A percentile compares a stretch with the other conserved stretches of the same genome.
Conservation (phyloP, 2,888 invertebrate genomes). For the Xanthia togata region DNA sequence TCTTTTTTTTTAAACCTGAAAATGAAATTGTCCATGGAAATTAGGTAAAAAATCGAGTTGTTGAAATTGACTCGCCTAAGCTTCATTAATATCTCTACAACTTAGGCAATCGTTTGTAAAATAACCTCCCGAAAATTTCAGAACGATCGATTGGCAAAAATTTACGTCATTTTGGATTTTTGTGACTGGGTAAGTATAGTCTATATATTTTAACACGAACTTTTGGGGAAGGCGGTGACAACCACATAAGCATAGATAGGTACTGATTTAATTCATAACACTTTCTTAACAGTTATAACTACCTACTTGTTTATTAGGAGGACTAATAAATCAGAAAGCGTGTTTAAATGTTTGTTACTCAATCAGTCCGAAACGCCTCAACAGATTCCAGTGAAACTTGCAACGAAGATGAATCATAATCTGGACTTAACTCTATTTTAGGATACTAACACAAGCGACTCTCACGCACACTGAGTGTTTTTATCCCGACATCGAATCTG, state of each 20-base stretch:
- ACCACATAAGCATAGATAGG: neutral
- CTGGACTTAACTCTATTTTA: slow-evolving; percentile 39
- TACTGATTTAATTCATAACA: slow-evolving; percentile 7
- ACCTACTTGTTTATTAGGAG: slow-evolving; percentile 29
- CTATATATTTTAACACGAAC: neutral
- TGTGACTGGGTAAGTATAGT: neutral
- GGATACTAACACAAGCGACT: slow-evolving; percentile 35
- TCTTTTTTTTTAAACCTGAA: no score
- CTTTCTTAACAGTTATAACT: neutral
- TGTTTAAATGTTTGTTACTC: slow-evolving; percentile 57
- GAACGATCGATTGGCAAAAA: neutral
- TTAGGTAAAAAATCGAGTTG: no score
- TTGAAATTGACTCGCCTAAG: no score
- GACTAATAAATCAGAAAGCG: slow-evolving; percentile 57
- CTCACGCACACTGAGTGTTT: slow-evolving; percentile 16
- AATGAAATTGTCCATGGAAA: no score
- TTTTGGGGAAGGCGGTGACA: neutral
- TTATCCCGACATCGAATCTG: slow-evolving; percentile 49
- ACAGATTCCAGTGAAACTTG: slow-evolving; percentile 59
- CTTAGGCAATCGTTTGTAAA: neutral
- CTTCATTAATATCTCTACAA: neutral
- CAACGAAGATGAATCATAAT: slow-evolving; percentile 43
- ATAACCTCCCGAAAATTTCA: neutral
- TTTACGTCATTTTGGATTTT: neutral
- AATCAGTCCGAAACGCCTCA: slow-evolving; percentile 57